Base-by-base conservation (phyloP, 2,797 vertebrate genomes). In the Petrocephalus schoutedeni region DNA sequence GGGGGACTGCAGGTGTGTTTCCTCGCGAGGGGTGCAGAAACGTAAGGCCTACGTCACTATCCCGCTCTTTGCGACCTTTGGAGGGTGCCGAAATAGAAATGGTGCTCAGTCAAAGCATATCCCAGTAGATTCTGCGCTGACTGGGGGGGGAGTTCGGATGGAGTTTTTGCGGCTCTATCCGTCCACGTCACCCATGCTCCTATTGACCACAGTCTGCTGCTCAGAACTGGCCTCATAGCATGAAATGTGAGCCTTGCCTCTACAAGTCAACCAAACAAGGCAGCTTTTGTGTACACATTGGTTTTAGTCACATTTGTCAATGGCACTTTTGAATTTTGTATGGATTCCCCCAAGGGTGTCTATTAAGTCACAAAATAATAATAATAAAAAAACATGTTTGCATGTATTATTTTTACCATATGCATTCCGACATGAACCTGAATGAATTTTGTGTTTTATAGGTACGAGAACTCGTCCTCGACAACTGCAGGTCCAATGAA, bases 381-480 rank as follows among this genome's bases (percentile, higher is more conserved):
- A 45, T 45, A 4, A 45, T 57, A 10, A 57, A 3, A 71, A 16
- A 14, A 6, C 28, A 36, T 71, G 32, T 36, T 36, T 71, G 32
- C 4, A 5, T 71, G 67, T 71, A 16, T 36, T 71, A 53, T 88
- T 91, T 93, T 92, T 90, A 89, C 49, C 23, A n/a, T 36, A 49
- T 89, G 9, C 32, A 32, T 41, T 21, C 58, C 7, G 4, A 89
- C 90, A 12, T 85, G 88, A 87, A 56, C 89, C 89, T 56, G 41
- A 7, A 14, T 74, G 84, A 59, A 74, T 84, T 87, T 51, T 89
- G 0, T 74, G 64, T 92, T 91, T 89, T 91, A 64, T 87, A 98
- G 97, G 97, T 98, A 94, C 95, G 94, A 95, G 97, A 98, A 94
- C 96, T 98, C 87, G 97, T 98, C 91, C 96, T 98, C 80, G 97